Evolutionary conservation across 2,797 vertebrate species (phyloP).

Genomic region (Botia kubotai): DNA sequence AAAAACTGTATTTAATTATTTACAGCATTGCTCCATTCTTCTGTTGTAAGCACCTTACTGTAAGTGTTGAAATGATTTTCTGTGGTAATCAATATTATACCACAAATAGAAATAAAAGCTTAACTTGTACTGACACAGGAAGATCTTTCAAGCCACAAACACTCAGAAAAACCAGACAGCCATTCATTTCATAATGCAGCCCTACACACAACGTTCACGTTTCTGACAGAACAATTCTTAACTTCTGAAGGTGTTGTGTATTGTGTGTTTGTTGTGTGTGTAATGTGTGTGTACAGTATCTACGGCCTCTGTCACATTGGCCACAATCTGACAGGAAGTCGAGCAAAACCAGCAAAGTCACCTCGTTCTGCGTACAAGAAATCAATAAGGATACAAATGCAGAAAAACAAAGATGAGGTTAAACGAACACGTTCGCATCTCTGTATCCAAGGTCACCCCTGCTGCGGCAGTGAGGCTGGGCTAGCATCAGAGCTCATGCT

Average conservation of each 20-base stretch:
- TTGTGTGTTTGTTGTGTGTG: no score
- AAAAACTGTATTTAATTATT: background rate
- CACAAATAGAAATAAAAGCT: background rate
- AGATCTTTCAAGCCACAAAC: background rate
- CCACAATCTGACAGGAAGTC: slow-evolving; percentile 28
- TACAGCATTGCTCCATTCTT: background rate
- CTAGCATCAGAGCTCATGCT: slow-evolving; percentile 49
- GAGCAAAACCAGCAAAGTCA: slow-evolving; percentile 45
- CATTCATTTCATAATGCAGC: slow-evolving; percentile 45
- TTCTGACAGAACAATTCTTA: slow-evolving; percentile 38
- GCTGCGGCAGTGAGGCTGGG: slow-evolving; percentile 20
- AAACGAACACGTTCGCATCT: background rate
- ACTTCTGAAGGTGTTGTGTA: background rate
- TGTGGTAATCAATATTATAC: background rate
- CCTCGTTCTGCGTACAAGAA: slow-evolving; percentile 38
- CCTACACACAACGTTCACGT: slow-evolving; percentile 40
- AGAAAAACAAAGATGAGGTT: background rate
- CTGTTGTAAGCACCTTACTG: background rate
- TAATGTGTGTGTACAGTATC: background rate
- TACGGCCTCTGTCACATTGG: slow-evolving; percentile 14
- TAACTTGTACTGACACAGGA: background rate
- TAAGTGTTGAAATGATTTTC: background rate
- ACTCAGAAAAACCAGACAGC: slow-evolving; percentile 26
- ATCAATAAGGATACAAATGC: slow-evolving; percentile 42
- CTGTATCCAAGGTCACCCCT: slow-evolving; percentile 50